Conservation (phyloP, 2,113 vertebrate genomes). For the Brachypteracias leptosomus region DNA sequence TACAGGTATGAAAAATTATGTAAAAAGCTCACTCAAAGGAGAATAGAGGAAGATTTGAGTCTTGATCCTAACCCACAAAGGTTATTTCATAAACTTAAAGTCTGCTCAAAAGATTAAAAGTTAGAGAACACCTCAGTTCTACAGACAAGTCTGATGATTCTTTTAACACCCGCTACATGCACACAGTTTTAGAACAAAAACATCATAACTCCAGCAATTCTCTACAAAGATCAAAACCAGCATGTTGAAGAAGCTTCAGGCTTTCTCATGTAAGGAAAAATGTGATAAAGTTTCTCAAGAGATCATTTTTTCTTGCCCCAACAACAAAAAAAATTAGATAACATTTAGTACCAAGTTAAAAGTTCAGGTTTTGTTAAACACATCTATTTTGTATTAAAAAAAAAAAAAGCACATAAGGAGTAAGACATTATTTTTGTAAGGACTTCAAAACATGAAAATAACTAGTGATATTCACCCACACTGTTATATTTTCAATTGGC, state of each 20-base stretch:
- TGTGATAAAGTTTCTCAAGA: not conserved
- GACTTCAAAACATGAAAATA: not conserved
- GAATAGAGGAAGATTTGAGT: not conserved
- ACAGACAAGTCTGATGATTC: not conserved
- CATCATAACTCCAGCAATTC: not conserved
- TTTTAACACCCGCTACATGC: not conserved
- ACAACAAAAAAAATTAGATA: not conserved
- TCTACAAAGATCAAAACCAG: not conserved
- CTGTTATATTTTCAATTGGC: not conserved
- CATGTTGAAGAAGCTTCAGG: not conserved
- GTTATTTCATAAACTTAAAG: not conserved
- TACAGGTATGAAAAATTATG: not conserved
- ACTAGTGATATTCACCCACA: not conserved
- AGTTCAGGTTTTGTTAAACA: not conserved
- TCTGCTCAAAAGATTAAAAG: not conserved
- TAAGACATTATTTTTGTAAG: not conserved
- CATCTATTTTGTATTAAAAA: not conserved
- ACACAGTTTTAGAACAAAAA: not conserved
- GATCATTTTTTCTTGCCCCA: not conserved
- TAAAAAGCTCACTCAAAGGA: not conserved
- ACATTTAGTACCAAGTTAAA: not conserved
- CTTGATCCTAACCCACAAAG: not conserved
- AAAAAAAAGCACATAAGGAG: not conserved
- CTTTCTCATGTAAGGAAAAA: not conserved
- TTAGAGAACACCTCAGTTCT: not conserved